Percentiles rank a stretch among this genome's conserved stretches.
phyloP scores from a whole-genome alignment of 2,888 invertebrate species.

The Pilophorus perplexus region DNA sequence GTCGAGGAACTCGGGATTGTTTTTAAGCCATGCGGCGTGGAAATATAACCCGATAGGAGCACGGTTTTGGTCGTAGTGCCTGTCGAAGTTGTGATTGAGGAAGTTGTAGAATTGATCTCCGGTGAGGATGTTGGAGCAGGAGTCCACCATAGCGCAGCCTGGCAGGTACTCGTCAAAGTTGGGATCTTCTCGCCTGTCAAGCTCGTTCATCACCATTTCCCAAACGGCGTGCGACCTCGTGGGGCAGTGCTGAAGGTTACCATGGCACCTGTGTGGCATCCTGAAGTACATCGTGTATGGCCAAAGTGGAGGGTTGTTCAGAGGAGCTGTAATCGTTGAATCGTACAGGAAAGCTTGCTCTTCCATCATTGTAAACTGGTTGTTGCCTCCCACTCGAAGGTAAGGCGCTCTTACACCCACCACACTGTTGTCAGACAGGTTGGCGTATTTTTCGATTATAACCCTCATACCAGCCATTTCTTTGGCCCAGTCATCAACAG shows the following conservation, averaged over 20 bases:
- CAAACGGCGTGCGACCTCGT: slow-evolving; percentile 90
- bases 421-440: slow-evolving; percentile 85
- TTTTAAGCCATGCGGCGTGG: slow-evolving; percentile 91
- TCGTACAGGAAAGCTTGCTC: slow-evolving; percentile 93
- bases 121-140: slow-evolving; percentile 86
- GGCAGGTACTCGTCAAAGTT: slow-evolving; percentile 83
- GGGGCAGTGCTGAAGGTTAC: slow-evolving; percentile 86
- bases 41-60: slow-evolving; percentile 87
- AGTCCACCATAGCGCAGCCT: slow-evolving; percentile 92
- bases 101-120: slow-evolving; percentile 94
- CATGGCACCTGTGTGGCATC: slow-evolving; percentile 92
- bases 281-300: slow-evolving; percentile 98
- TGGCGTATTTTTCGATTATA: slow-evolving; percentile 84
- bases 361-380: slow-evolving; percentile 97
- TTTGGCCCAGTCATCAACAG: slow-evolving; percentile 89
- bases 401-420: slow-evolving; percentile 89
- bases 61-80: slow-evolving; percentile 86
- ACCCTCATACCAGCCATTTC: slow-evolving; percentile 94
- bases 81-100: slow-evolving; percentile 88
- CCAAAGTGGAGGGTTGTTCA: slow-evolving; percentile 91
- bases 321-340: slow-evolving; percentile 88
- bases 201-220: slow-evolving; percentile 95
- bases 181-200: slow-evolving; percentile 88
- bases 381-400: slow-evolving; percentile 87
- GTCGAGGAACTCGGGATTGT: slow-evolving; percentile 87